Evolutionary conservation across 2,888 invertebrate genomes (phyloP).

Genomic region (Aleiodes alternator): DNA sequence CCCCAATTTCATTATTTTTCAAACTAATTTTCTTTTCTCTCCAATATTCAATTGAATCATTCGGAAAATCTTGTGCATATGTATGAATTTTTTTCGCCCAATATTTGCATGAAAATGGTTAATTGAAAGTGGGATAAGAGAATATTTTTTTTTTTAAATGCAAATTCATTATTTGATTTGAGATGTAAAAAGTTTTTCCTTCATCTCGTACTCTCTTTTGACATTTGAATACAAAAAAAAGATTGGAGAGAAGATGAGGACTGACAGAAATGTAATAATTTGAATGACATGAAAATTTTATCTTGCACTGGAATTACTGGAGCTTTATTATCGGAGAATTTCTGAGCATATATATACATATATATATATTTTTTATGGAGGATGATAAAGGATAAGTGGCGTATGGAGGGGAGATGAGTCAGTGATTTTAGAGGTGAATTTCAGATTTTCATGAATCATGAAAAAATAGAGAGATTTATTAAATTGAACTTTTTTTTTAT

Average conservation of each 20-base stretch:
- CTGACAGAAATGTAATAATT: slow-evolving; percentile 4
- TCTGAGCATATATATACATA: neutral
- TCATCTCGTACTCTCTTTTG: neutral
- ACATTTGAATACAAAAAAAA: slow-evolving; percentile 3
- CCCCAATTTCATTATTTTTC: too few species aligned
- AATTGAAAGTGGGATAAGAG: slow-evolving; percentile 1
- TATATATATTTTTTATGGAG: too few species aligned
- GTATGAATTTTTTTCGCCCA: neutral
- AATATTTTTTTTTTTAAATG: neutral
- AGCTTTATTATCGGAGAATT: neutral
- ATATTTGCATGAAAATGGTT: slow-evolving; percentile 14
- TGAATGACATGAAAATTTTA: slow-evolving; percentile 3
- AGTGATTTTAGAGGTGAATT: too few species aligned
- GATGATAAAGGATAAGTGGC: too few species aligned
- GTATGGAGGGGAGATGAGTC: too few species aligned
- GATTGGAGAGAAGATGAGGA: neutral
- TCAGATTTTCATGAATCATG: too few species aligned
- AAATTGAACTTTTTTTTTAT: too few species aligned
- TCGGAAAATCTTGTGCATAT: neutral
- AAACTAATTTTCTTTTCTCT: neutral
- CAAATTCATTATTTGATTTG: slow-evolving; percentile 17
- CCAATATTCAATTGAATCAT: neutral
- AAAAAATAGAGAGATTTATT: too few species aligned
- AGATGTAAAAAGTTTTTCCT: neutral
- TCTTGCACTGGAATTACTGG: neutral